Percentiles rank a stretch among this genome's conserved stretches.
phyloP scores from a whole-genome alignment of 2,113 vertebrate genomes.

The Cyanoderma ruficeps region DNA sequence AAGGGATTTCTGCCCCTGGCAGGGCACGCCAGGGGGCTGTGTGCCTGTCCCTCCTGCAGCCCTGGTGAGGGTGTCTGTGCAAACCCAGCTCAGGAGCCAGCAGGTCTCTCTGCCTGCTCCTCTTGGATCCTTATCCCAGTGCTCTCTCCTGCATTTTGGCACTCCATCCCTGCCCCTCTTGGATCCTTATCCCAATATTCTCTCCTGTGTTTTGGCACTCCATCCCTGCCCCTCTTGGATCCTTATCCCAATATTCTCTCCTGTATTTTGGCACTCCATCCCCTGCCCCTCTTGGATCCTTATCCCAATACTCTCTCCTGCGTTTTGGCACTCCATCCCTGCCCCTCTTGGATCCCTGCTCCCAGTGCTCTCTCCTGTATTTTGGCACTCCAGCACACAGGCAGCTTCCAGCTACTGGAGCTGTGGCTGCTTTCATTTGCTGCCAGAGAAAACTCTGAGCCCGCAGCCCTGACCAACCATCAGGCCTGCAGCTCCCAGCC shows the following conservation, averaged over 20 bases:
- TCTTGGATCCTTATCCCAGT: neutral
- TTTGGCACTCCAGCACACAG: neutral
- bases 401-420: constrained; percentile 48
- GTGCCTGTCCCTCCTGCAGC: neutral
- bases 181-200: neutral
- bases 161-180: neutral
- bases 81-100: neutral
- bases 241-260: neutral
- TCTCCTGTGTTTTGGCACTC: neutral
- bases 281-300: neutral
- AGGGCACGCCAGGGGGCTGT: neutral
- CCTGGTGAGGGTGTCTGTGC: neutral
- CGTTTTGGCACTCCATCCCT: neutral
- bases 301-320: neutral
- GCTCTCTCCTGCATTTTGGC: neutral
- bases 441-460: constrained; percentile 55
- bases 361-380: neutral
- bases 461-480: neutral
- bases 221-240: neutral
- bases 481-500: neutral
- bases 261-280: neutral
- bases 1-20: neutral
- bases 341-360: neutral
- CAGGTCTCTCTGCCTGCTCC: neutral
- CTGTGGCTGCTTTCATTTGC: constrained; percentile 33